Evolutionary conservation across 2,113 vertebrate genomes (phyloP), one percentile per base, ranked within the genome.

Genomic region (Mesitornis unicolor): DNA sequence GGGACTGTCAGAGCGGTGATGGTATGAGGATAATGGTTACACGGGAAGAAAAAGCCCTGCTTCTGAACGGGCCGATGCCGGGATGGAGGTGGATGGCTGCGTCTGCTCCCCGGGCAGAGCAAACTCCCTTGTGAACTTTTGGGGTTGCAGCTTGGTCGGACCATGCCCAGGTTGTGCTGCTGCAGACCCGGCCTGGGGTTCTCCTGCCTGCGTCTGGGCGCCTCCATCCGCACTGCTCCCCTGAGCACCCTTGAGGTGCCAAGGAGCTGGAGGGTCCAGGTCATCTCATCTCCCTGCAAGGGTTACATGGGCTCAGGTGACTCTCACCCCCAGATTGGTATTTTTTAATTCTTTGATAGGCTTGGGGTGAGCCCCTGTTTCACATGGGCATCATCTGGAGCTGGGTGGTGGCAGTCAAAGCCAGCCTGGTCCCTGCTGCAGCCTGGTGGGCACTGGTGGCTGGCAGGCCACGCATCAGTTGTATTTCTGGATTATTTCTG

Each of bases 391-490:
- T n/a, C n/a, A n/a, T n/a, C n/a, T 16, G 43, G 43, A 50, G 68
- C 64, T 26, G 57, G 64, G 51, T 0, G 0, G 4, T 7, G 29
- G 51, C 69, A 28, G 25, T 6, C 42, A 10, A 54, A 43, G 67
- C 24, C 78, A 50, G 35, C 2, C 3, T 11, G 71, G 47, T 76
- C 36, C 67, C 57, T 56, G 47, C 65, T 57, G 64, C 68, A 67
- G 80, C 51, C 89, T 35, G 10, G 38, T 2, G 17, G 43, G 38
- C 29, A 7, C 85, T 67, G 56, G 31, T 63, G 68, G 53, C n/a
- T 71, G 77, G 43, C 59, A 64, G 56, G 48, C 36, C 33, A 20
- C 11, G 0, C 38, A 3, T 16, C 1, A 4, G 0, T 11, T 51
- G 45, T 8, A 0, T 67, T 50, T 60, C 24, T 80, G 87, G 74